Base-by-base conservation (phyloP, 1,140 invertebrate species). In the Lepidotrigona ventralis region DNA sequence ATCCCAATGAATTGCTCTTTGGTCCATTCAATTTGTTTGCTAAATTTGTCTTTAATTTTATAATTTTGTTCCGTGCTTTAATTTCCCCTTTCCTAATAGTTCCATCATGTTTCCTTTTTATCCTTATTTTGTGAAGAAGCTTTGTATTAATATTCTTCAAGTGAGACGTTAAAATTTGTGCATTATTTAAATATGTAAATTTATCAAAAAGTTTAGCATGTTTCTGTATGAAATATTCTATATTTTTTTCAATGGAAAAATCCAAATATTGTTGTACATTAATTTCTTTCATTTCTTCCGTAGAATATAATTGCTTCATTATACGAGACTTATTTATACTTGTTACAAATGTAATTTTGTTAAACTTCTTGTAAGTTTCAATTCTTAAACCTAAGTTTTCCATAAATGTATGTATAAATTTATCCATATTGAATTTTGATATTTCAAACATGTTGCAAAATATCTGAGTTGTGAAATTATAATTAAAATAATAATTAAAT, bases 91-190 rank as follows among this genome's bases (percentile, higher is more conserved):
- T 60, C 56, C 60, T 80, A 8, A 51, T 53, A 69, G 4, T 69
- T 72, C 79, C 66, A 19, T 75, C 68, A n/a, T 81, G 46, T 54
- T 58, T 60, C 68, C 46, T 85, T 23, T 19, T 83, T 53, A 29
- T 64, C 39, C 23, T 84, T 53, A 85, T 70, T 51, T 76, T 86
- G 12, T 81, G 79, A 29, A 82, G 77, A 54, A 86, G 81, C 21
- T 54, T 78, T 73, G 54, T 69, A 76, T 86, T 88, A n/a, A 86
- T 86, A 68, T 85, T 81, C 68, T 74, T 88, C n/a, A 82, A 79
- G 39, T 85, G 63, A 26, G 70, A 79, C 4, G 56, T 19, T 33
- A 56, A 71, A 21, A 83, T 78, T 2, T 29, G n/a, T n/a, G 53
- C 73, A 33, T 72, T 84, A n/a, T 70, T 76, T 8, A 69, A 56